Conservation (phyloP, 2,797 vertebrate species). For the Neosilurus hyrtlii region DNA sequence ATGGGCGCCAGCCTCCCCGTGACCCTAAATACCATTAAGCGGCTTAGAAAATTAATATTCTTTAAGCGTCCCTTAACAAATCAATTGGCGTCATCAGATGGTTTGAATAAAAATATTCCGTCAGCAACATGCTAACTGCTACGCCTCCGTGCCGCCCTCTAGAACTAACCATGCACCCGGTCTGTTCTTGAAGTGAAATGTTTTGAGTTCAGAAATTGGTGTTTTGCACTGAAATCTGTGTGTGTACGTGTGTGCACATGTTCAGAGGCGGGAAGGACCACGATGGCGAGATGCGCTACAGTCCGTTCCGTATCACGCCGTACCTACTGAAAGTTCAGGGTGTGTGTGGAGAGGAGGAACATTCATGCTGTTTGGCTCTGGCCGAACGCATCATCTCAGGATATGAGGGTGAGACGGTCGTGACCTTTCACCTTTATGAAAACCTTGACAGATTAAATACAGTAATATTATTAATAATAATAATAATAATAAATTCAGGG, state of each 20-base stretch:
- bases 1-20: too few species aligned
- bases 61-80: not conserved
- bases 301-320: conserved; percentile 82
- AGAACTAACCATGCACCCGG: not conserved
- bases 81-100: not conserved
- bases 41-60: too few species aligned
- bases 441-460: not conserved
- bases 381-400: conserved; percentile 88
- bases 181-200: not conserved
- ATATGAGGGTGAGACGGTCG: conserved; percentile 80
- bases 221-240: not conserved
- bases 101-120: not conserved
- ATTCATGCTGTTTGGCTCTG: conserved; percentile 82
- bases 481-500: not conserved
- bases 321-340: conserved; percentile 78
- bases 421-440: not conserved
- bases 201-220: not conserved
- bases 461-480: not conserved
- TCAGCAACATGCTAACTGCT: too few species aligned
- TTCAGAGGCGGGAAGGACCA: conserved; percentile 77
- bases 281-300: conserved; percentile 75
- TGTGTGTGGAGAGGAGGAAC: conserved; percentile 66
- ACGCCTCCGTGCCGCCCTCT: too few species aligned
- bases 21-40: too few species aligned
- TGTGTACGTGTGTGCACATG: conserved; percentile 18